Conservation (phyloP, 37 sponge, comb jelly and placozoan genomes). For the Haliclona indistincta region DNA sequence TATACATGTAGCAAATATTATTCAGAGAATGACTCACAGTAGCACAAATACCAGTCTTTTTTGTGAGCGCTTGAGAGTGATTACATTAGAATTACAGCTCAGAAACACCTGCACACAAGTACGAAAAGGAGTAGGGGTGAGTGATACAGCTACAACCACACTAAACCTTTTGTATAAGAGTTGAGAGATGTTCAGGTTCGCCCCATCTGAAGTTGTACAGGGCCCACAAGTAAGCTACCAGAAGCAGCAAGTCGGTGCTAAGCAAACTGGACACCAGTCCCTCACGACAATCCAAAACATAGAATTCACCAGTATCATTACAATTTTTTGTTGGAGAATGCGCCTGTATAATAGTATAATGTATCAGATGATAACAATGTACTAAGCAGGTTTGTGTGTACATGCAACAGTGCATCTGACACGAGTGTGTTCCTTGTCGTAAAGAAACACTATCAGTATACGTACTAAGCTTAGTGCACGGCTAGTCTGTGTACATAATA, state of each 20-base stretch:
- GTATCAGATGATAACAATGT: too few relatives aligned
- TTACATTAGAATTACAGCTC: not conserved
- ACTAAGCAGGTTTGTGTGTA: too few relatives aligned
- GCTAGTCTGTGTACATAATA: too few relatives aligned
- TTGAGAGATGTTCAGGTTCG: conserved; percentile 50
- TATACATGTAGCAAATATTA: not conserved
- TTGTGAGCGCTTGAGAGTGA: not conserved
- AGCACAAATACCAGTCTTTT: not conserved
- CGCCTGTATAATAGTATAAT: too few relatives aligned
- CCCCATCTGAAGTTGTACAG: conserved; percentile 69
- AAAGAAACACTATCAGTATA: too few relatives aligned
- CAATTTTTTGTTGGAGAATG: too few relatives aligned
- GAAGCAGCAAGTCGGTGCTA: conserved; percentile 59
- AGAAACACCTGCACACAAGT: not conserved
- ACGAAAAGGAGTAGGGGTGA: not conserved
- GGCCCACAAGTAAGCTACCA: conserved; percentile 64
- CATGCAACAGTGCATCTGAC: too few relatives aligned
- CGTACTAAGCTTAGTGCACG: too few relatives aligned
- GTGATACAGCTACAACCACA: not conserved
- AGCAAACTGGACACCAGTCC: not conserved
- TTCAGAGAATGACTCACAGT: not conserved
- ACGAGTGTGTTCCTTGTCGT: too few relatives aligned
- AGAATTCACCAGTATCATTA: too few relatives aligned
- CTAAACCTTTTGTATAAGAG: conserved; percentile 52
- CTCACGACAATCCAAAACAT: not conserved